A percentile compares a stretch with the other conserved stretches of the same genome.
These are phyloP conservation scores for Prietella phreatophila DNA, from an alignment of 2,113 vertebrate species.

Conservation along the genomic window DNA sequence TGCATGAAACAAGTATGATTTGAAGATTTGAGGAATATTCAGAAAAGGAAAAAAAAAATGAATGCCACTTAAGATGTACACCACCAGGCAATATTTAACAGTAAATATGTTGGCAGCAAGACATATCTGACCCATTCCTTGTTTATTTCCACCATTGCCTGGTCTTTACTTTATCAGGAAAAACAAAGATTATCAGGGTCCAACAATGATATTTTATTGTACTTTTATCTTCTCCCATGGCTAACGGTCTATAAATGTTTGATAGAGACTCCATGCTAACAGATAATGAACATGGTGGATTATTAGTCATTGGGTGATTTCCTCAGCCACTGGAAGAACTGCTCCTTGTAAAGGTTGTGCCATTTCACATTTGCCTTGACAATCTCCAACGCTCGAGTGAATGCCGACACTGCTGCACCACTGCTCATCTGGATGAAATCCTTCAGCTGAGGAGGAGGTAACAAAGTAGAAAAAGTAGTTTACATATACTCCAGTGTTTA, in stretches of 20 bases:
- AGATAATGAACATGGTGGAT: constrained; percentile 37
- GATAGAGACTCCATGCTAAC: constrained; percentile 53
- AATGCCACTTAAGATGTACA: constrained; percentile 33
- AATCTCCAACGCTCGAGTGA: constrained; percentile 88
- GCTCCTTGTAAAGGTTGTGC: constrained; percentile 88
- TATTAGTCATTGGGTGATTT: constrained; percentile 81
- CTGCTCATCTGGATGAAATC: constrained; percentile 86
- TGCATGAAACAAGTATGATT: constrained; percentile 42
- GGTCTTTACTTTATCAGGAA: constrained; percentile 14
- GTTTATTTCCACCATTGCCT: neutral
- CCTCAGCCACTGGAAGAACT: constrained; percentile 92
- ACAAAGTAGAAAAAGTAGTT: neutral
- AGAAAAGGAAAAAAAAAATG: constrained; percentile 8
- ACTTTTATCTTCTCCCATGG: constrained; percentile 26
- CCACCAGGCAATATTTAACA: constrained; percentile 44
- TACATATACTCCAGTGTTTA: neutral
- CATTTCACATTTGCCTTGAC: constrained; percentile 93
- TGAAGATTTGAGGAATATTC: neutral
- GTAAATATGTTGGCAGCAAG: constrained; percentile 13
- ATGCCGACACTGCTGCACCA: constrained; percentile 77
- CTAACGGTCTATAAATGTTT: constrained; percentile 58
- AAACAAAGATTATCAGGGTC: constrained; percentile 33
- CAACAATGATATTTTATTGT: neutral
- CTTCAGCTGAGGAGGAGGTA: constrained; percentile 78
- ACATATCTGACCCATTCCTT: neutral